These are phyloP conservation scores for Parthenolecanium corni DNA, from an alignment of 2,888 invertebrate genomes.

Conservation along the genomic window DNA sequence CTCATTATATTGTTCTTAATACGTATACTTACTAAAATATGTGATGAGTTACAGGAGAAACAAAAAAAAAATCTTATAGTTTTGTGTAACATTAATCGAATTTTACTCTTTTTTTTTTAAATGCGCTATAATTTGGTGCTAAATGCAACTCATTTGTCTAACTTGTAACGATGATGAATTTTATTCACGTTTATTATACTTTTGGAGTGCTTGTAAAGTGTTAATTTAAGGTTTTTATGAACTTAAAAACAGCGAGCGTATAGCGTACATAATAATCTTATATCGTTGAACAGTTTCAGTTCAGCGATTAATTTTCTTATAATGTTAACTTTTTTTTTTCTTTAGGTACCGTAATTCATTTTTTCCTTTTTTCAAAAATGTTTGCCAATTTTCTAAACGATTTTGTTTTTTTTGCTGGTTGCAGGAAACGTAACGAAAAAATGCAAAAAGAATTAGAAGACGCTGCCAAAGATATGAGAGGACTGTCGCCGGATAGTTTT, in stretches of 20 bases:
- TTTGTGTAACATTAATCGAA: conserved; percentile 21
- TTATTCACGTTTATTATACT: neutral
- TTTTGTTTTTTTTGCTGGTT: conserved; percentile 38
- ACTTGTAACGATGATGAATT: neutral
- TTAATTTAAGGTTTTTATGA: neutral
- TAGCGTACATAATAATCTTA: neutral
- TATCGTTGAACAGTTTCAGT: conserved; percentile 10
- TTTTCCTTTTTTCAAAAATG: conserved; percentile 1
- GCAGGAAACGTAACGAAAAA: conserved; percentile 75
- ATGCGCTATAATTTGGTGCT: neutral
- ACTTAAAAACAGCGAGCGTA: neutral
- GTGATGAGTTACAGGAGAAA: too few species aligned
- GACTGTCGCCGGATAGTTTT: conserved; percentile 42
- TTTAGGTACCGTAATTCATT: neutral
- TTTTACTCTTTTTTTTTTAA: conserved; percentile 11
- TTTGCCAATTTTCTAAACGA: conserved; percentile 7
- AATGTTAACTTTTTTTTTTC: conserved; percentile 27
- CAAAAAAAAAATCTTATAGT: too few species aligned
- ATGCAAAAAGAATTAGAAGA: conserved; percentile 84
- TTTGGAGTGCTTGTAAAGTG: neutral
- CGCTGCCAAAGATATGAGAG: conserved; percentile 64
- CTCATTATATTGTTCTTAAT: too few species aligned
- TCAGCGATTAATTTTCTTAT: conserved; percentile 21
- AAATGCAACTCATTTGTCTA: neutral
- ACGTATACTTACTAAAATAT: too few species aligned